phyloP scores from a whole-genome alignment of 1,140 invertebrate species.

The Drosophila murphyi region DNA sequence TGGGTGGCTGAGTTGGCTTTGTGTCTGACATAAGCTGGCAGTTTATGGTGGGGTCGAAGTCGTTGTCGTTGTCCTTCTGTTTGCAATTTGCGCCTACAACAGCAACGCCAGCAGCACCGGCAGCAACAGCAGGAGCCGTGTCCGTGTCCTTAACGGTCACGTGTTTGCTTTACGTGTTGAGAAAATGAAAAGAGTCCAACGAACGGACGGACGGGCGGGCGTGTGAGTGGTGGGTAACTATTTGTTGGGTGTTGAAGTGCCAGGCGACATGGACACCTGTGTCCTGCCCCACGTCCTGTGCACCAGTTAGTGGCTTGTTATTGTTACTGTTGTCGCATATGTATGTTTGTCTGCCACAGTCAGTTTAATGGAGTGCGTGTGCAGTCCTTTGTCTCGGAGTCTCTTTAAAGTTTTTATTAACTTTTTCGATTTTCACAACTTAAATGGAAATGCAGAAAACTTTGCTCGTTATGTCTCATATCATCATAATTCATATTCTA shows the following conservation, averaged over 20 bases:
- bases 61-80: constrained; percentile 71
- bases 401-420: constrained; percentile 64
- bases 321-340: constrained; percentile 70
- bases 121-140: constrained; percentile 23
- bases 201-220: constrained; percentile 21
- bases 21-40: constrained; percentile 79
- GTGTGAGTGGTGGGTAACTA: constrained; percentile 22
- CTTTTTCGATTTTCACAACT: constrained; percentile 78
- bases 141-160: constrained; percentile 79
- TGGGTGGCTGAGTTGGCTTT: constrained; percentile 54
- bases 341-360: constrained; percentile 44
- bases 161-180: constrained; percentile 81
- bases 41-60: constrained; percentile 66
- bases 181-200: constrained; percentile 75
- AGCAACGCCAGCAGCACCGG: constrained; percentile 8
- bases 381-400: constrained; percentile 29
- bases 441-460: constrained; percentile 65
- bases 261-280: constrained; percentile 77
- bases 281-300: constrained; percentile 39
- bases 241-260: constrained; percentile 74
- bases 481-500: constrained; percentile 77
- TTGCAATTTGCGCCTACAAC: constrained; percentile 82
- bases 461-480: constrained; percentile 64
- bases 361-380: constrained; percentile 70
- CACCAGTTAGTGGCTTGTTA: constrained; percentile 74